Evolutionary conservation across 2,888 invertebrate genomes (phyloP).

Genomic region (Chloroclysta siterata): DNA sequence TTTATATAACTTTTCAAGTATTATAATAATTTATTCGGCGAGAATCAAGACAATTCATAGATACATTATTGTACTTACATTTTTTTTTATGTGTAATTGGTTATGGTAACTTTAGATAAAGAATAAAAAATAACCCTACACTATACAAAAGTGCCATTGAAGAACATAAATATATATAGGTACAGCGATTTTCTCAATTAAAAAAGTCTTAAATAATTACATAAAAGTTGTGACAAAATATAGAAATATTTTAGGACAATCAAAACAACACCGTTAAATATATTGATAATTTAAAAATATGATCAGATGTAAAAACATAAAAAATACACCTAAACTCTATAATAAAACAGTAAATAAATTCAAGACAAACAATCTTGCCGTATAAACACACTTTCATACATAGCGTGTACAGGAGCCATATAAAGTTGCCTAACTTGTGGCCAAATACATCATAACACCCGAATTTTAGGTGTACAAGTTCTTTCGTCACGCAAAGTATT

Average conservation of each 20-base stretch:
- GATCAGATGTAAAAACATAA: background rate
- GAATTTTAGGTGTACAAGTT: background rate
- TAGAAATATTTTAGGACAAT: background rate
- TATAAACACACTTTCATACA: background rate
- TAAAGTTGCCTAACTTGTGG: slow-evolving; percentile 3
- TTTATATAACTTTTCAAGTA: background rate
- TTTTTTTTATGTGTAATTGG: background rate
- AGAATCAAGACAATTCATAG: background rate
- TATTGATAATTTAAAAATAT: slow-evolving; percentile 8
- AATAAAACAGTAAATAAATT: slow-evolving; percentile 2
- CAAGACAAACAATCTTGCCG: background rate
- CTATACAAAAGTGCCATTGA: slow-evolving; percentile 27
- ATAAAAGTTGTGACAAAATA: slow-evolving; percentile 2
- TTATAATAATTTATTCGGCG: too few relatives aligned
- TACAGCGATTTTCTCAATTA: slow-evolving; percentile 39
- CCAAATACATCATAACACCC: slow-evolving; percentile 2
- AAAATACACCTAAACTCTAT: background rate
- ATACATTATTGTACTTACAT: slow-evolving; percentile 29
- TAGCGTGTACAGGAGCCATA: background rate
- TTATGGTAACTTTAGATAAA: slow-evolving; percentile 34
- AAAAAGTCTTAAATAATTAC: slow-evolving; percentile 24
- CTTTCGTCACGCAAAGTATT: background rate
- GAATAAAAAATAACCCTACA: slow-evolving; percentile 38
- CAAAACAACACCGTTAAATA: background rate
- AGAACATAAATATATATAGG: slow-evolving; percentile 37